phyloP scores from a whole-genome alignment of 23 tunicate species.

The Botrylloides violaceus region DNA sequence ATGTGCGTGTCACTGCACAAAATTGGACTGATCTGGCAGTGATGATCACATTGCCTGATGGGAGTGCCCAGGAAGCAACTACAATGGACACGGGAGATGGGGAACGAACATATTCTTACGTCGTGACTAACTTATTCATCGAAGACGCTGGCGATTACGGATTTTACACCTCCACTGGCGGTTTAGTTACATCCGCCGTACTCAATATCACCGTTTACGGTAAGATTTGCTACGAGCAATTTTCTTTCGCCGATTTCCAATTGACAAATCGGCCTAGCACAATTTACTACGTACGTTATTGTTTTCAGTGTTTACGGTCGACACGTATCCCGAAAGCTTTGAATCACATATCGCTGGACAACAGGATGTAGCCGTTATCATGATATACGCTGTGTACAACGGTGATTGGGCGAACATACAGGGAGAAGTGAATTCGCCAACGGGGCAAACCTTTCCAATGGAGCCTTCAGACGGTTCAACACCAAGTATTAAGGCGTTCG shows the following conservation, averaged over 20 bases:
- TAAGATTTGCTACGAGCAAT: too few relatives aligned
- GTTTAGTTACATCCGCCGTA: neutral
- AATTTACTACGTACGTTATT: too few relatives aligned
- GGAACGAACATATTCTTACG: conserved; percentile 1
- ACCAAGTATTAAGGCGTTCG: neutral
- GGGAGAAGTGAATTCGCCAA: conserved; percentile 1
- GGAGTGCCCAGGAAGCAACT: conserved; percentile 2
- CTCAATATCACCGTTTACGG: conserved; percentile 8
- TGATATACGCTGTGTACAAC: conserved; percentile 3
- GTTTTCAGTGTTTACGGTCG: conserved; percentile 8
- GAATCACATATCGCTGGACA: neutral
- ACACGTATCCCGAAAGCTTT: neutral
- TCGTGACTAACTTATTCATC: neutral
- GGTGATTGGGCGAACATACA: conserved; percentile 15
- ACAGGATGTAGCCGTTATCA: neutral
- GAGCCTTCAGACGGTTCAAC: neutral
- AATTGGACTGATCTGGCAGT: conserved; percentile 5
- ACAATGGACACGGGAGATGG: neutral
- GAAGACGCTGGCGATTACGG: conserved; percentile 16
- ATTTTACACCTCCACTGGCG: neutral
- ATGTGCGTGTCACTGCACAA: neutral
- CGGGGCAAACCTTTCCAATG: neutral
- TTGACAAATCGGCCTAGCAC: too few relatives aligned
- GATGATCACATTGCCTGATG: neutral
- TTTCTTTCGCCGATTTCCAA: too few relatives aligned